Percentiles rank a stretch among this genome's conserved stretches.
phyloP scores from a whole-genome alignment of 2,888 invertebrate genomes.

The Drosophila recens region DNA sequence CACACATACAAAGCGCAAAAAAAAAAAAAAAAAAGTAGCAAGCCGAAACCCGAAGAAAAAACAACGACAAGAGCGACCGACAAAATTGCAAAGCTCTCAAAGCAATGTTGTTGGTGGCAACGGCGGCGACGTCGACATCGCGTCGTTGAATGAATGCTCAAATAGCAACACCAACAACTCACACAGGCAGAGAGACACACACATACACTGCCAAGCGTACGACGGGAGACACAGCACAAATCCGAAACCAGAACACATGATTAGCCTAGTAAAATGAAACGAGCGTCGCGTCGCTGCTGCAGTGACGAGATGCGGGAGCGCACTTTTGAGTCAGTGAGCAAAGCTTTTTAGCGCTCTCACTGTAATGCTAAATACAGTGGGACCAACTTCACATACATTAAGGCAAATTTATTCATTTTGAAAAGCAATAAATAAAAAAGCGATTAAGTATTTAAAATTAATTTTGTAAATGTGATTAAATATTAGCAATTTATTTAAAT shows the following conservation, averaged over 20 bases:
- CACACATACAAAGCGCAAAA: conserved; percentile 18
- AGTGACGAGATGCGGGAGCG: conserved; percentile 44
- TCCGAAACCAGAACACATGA: conserved; percentile 84
- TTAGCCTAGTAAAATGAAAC: conserved; percentile 82
- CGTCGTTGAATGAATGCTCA: conserved; percentile 81
- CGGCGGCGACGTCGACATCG: conserved; percentile 38
- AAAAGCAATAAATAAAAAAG: too few species aligned
- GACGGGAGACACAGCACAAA: conserved; percentile 60
- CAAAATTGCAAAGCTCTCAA: conserved; percentile 78
- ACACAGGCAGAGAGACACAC: background rate
- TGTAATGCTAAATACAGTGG: conserved; percentile 16
- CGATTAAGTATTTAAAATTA: too few species aligned
- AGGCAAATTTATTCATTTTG: background rate
- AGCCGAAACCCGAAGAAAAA: conserved; percentile 42
- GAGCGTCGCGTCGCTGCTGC: conserved; percentile 39
- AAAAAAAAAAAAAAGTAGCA: conserved; percentile 30
- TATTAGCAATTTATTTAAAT: too few species aligned
- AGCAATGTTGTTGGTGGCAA: conserved; percentile 43
- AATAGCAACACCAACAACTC: conserved; percentile 54
- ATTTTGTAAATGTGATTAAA: too few species aligned
- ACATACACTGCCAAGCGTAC: conserved; percentile 12
- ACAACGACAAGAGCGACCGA: conserved; percentile 58
- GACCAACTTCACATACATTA: background rate
- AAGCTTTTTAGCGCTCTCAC: conserved; percentile 35
- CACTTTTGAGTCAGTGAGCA: conserved; percentile 38